Evolutionary conservation across 2,113 vertebrate genomes (phyloP).

Genomic region (Osmerus mordax): DNA sequence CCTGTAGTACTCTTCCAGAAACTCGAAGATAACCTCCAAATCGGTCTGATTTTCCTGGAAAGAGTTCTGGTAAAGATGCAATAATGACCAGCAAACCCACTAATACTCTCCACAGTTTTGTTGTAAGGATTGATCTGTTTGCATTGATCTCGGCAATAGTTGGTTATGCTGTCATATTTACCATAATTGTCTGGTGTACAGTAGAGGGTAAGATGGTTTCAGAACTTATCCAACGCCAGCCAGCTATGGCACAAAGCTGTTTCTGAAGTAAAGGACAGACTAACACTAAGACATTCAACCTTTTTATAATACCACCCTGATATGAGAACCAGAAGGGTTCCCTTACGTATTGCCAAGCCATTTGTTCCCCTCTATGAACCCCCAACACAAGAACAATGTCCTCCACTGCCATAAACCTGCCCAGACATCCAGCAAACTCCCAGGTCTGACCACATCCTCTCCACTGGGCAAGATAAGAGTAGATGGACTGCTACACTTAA

Average conservation of each 20-base stretch:
- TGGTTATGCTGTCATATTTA: constrained; percentile 30
- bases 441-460: constrained; percentile 76
- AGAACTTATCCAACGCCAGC: constrained; percentile 9
- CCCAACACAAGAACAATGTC: constrained; percentile 61
- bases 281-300: constrained; percentile 4
- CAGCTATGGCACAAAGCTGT: constrained; percentile 33
- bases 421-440: constrained; percentile 53
- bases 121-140: not conserved
- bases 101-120: not conserved
- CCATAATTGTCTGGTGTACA: constrained; percentile 41
- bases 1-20: constrained; percentile 73
- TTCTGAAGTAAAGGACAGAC: constrained; percentile 11
- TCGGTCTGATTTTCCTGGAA: constrained; percentile 65
- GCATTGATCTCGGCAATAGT: too few relatives aligned
- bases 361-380: not conserved
- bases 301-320: constrained; percentile 54
- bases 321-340: constrained; percentile 22
- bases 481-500: constrained; percentile 37
- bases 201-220: too few relatives aligned
- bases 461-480: constrained; percentile 69
- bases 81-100: not conserved
- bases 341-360: constrained; percentile 12
- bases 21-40: constrained; percentile 75
- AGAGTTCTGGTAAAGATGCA: constrained; percentile 33
- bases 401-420: constrained; percentile 54